These are phyloP conservation scores for Artemia franciscana DNA, from an alignment of 1,140 invertebrate species.

Conservation along the genomic window DNA sequence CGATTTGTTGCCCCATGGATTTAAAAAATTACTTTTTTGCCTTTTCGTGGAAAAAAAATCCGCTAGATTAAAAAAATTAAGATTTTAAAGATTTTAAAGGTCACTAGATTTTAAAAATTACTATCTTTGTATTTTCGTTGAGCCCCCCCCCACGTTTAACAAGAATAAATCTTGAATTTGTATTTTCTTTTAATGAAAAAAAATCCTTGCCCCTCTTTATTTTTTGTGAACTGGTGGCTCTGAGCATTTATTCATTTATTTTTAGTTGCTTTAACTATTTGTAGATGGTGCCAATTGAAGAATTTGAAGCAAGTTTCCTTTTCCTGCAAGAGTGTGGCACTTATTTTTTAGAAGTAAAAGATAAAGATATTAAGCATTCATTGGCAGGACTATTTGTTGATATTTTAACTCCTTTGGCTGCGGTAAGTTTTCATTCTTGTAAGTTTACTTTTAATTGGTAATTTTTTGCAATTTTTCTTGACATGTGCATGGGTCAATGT, in stretches of 20 bases:
- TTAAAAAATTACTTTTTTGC: too few species aligned
- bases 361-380: constrained; percentile 95
- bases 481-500: too few species aligned
- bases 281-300: constrained; percentile 95
- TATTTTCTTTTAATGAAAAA: neutral
- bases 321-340: constrained; percentile 96
- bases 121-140: neutral
- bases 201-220: constrained; percentile 1
- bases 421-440: constrained; percentile 36
- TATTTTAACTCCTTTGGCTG: constrained; percentile 90
- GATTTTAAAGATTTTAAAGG: neutral
- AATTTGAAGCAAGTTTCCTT: constrained; percentile 95
- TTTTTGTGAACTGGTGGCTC: too few species aligned
- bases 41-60: too few species aligned
- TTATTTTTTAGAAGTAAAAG: constrained; percentile 94
- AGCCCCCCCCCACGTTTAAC: neutral
- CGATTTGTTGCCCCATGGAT: too few species aligned
- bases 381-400: constrained; percentile 94
- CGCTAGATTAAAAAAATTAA: neutral
- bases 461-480: too few species aligned
- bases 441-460: too few species aligned
- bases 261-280: constrained; percentile 67
- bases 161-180: neutral
- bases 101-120: too few species aligned
- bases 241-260: too few species aligned